phyloP scores from a whole-genome alignment of 2,113 vertebrate genomes.

The Monarcha castaneiventris region DNA sequence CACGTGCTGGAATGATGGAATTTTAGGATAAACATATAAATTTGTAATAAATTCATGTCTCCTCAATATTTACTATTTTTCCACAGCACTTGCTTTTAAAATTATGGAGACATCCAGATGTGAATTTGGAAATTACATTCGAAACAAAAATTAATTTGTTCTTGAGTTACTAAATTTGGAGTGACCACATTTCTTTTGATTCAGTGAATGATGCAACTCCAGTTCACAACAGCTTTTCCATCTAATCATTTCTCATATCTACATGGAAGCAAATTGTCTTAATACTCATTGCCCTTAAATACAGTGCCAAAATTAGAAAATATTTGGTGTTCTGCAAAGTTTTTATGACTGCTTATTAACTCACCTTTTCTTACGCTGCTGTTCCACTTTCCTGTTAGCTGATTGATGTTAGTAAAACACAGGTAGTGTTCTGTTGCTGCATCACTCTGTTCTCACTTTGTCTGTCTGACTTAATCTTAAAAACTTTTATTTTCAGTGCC shows the following conservation, averaged over 20 bases:
- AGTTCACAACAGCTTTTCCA: background rate
- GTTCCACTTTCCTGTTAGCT: background rate
- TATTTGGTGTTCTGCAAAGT: background rate
- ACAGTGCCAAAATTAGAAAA: background rate
- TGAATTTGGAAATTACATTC: background rate
- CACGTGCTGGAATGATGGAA: rapidly evolving
- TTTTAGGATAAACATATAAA: background rate
- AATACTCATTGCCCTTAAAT: background rate
- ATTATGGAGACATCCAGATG: background rate
- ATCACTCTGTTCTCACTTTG: background rate
- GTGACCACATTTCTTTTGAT: background rate
- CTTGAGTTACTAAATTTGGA: background rate
- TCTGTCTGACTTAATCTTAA: background rate
- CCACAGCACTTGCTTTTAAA: background rate
- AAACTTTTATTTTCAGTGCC: background rate
- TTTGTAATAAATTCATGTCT: background rate
- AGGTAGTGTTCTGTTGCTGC: background rate
- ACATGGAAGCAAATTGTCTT: background rate
- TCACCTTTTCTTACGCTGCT: background rate
- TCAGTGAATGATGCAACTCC: background rate
- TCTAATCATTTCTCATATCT: background rate
- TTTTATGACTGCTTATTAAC: background rate
- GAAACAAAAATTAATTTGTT: background rate
- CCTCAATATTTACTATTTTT: background rate
- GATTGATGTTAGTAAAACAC: background rate